Percentiles rank a stretch among this genome's conserved stretches.
Evolutionary conservation across 23 tunicate genomes (phyloP).

Genomic region (Ascidia mentula): DNA sequence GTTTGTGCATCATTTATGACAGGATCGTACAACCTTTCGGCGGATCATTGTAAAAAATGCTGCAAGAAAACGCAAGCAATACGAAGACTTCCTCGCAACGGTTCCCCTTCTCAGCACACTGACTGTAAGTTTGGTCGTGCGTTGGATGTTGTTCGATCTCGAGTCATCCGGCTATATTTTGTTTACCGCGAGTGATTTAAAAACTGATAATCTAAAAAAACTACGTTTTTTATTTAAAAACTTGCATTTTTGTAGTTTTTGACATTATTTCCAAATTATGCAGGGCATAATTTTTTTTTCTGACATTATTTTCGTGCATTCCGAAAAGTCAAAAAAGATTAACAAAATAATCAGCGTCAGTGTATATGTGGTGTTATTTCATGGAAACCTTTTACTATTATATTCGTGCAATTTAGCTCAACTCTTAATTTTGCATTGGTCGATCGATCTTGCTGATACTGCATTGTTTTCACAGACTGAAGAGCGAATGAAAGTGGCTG

Average conservation of each 20-base stretch:
- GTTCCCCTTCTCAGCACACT: constrained; percentile 79
- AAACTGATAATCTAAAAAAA: background rate
- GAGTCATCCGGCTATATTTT: background rate
- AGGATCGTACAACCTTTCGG: constrained; percentile 96
- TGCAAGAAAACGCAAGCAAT: constrained; percentile 79
- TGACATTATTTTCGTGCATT: too few species aligned
- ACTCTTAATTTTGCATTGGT: too few species aligned
- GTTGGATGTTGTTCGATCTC: background rate
- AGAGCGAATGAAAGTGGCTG: constrained; percentile 94
- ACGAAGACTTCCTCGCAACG: constrained; percentile 95
- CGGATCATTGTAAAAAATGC: constrained; percentile 87
- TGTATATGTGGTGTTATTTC: too few species aligned
- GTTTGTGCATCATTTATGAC: too few species aligned
- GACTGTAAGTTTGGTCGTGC: constrained; percentile 57
- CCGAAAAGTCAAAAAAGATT: too few species aligned
- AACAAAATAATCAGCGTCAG: too few species aligned
- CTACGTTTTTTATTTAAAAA: background rate
- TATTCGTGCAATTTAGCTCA: too few species aligned
- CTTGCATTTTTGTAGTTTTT: too few species aligned
- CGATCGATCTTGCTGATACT: too few species aligned
- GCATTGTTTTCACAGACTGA: constrained; percentile 21
- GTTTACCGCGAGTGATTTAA: background rate
- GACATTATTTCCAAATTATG: too few species aligned
- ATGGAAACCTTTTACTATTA: too few species aligned
- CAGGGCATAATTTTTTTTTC: too few species aligned